Evolutionary conservation across 2,797 vertebrate species (phyloP).

Genomic region (Siniperca obscura): DNA sequence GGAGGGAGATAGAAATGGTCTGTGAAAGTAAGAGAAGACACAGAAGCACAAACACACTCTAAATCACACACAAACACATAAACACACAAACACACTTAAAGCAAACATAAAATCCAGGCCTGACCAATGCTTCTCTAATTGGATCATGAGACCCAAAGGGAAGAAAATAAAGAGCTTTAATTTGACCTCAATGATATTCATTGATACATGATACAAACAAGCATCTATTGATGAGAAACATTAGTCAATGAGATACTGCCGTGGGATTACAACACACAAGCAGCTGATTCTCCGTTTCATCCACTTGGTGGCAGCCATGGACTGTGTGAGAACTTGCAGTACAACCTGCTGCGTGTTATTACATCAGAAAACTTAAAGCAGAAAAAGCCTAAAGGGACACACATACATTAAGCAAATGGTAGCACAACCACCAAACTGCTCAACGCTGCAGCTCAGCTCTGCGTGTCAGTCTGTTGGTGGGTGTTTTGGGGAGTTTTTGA

Average conservation of each 20-base stretch:
- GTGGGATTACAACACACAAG: conserved; percentile 9
- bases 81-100: conserved; percentile 11
- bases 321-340: conserved; percentile 45
- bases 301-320: conserved; percentile 78
- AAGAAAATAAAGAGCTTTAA: background rate
- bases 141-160: conserved; percentile 5
- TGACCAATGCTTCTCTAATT: conserved; percentile 57
- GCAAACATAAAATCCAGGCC: conserved; percentile 35
- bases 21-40: conserved; percentile 32
- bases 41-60: conserved; percentile 24
- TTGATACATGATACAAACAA: background rate
- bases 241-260: conserved; percentile 36
- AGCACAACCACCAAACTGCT: conserved; percentile 62
- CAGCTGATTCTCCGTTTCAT: conserved; percentile 29
- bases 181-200: conserved; percentile 3
- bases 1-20: conserved; percentile 56
- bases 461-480: conserved; percentile 52
- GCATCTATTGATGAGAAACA: conserved; percentile 46
- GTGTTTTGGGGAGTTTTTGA: conserved; percentile 48
- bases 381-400: conserved; percentile 69
- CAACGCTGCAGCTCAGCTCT: conserved; percentile 36
- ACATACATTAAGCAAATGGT: conserved; percentile 76
- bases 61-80: background rate
- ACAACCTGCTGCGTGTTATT: conserved; percentile 76
- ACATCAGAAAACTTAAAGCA: conserved; percentile 81